These are phyloP conservation scores for Bombus picipes DNA, from an alignment of 1,140 invertebrate species.

Conservation along the genomic window DNA sequence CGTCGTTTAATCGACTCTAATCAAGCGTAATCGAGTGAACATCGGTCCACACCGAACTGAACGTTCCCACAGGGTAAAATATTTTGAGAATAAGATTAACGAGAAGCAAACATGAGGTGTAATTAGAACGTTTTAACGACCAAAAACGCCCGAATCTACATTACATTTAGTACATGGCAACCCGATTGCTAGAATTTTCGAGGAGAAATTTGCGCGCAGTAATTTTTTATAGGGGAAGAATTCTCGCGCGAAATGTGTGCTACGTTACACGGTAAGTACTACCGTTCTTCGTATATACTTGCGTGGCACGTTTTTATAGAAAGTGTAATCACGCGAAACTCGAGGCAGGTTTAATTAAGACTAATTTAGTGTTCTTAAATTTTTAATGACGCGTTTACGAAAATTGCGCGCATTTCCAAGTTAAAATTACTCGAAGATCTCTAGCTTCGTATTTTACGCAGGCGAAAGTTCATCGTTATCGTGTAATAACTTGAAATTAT, in stretches of 20 bases:
- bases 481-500: no score
- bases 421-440: neutral
- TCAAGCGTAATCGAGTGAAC: neutral
- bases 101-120: neutral
- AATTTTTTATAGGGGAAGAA: neutral
- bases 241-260: neutral
- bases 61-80: neutral
- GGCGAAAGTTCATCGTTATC: no score
- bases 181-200: constrained; percentile 1
- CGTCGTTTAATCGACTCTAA: neutral
- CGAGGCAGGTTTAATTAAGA: neutral
- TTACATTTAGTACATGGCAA: neutral
- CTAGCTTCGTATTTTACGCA: neutral
- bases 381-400: neutral
- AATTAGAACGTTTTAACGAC: constrained; percentile 4
- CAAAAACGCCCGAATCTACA: neutral
- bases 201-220: no score
- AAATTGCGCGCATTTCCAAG: neutral
- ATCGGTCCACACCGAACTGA: neutral
- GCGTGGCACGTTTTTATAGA: neutral
- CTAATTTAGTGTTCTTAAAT: neutral
- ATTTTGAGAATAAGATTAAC: neutral
- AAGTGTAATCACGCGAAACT: neutral
- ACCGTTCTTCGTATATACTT: neutral
- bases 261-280: no score